Conservation (phyloP, 2,797 vertebrate genomes). For the Anableps anableps region DNA sequence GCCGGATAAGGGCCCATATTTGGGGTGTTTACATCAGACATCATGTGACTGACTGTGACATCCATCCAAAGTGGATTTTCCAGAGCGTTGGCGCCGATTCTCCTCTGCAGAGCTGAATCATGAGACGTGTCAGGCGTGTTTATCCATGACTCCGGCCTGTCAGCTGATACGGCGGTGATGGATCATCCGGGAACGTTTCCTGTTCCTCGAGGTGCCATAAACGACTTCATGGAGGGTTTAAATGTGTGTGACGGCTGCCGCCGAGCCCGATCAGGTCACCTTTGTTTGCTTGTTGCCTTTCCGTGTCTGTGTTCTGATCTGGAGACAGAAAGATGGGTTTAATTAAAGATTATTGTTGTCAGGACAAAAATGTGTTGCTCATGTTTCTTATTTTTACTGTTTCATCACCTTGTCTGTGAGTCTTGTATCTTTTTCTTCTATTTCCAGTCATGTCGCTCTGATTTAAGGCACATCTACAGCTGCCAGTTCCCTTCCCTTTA, state of each 20-base stretch:
- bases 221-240: conserved; percentile 43
- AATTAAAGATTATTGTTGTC: background rate
- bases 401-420: background rate
- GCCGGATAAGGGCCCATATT: conserved; percentile 41
- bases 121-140: conserved; percentile 59
- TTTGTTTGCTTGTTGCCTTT: conserved; percentile 17
- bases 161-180: conserved; percentile 52
- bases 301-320: conserved; percentile 18
- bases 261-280: conserved; percentile 13
- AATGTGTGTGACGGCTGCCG: conserved; percentile 45
- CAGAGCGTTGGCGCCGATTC: conserved; percentile 7
- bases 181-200: conserved; percentile 47
- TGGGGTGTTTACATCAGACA: conserved; percentile 23
- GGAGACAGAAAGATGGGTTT: background rate
- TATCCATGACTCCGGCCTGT: conserved; percentile 41
- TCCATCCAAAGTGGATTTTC: conserved; percentile 38
- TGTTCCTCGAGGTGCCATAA: conserved; percentile 37
- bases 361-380: background rate
- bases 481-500: background rate
- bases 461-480: background rate
- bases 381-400: background rate
- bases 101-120: conserved; percentile 44
- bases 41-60: conserved; percentile 47
- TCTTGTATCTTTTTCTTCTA: conserved; percentile 9
- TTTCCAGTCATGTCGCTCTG: background rate